Percentiles rank a stretch among this genome's conserved stretches.
Conservation (phyloP, 2,888 invertebrate species). For the Augiades crinisus region DNA sequence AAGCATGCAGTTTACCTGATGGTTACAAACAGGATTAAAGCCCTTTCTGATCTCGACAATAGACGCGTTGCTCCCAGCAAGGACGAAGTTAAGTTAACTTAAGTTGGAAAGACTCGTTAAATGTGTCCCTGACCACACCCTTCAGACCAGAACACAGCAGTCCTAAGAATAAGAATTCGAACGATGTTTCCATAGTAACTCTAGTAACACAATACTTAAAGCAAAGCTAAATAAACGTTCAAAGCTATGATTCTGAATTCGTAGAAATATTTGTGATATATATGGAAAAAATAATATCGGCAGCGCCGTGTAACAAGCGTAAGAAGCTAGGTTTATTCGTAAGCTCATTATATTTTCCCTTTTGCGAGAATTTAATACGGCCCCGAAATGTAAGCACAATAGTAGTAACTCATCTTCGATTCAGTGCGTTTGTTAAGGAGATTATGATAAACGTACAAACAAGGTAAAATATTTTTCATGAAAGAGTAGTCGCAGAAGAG, state of each 20-base stretch:
- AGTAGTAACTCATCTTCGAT: conserved; percentile 14
- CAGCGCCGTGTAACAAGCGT: conserved; percentile 9
- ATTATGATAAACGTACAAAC: conserved; percentile 4
- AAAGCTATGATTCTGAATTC: background rate
- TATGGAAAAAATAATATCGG: conserved; percentile 4
- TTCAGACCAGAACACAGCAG: too few species aligned
- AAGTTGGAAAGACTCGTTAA: too few species aligned
- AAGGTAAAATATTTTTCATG: background rate
- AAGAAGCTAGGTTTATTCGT: conserved; percentile 13
- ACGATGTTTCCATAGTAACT: too few species aligned
- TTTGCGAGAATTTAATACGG: conserved; percentile 7
- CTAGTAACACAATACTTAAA: too few species aligned
- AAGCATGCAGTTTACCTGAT: too few species aligned
- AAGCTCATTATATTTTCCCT: conserved; percentile 20
- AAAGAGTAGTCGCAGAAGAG: background rate
- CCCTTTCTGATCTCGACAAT: too few species aligned
- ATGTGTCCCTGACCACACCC: too few species aligned
- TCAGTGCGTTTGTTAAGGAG: conserved; percentile 5
- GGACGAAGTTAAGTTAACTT: too few species aligned
- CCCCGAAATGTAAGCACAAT: conserved; percentile 7
- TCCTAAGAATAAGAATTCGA: too few species aligned
- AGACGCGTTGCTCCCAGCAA: too few species aligned
- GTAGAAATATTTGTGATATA: conserved; percentile 1
- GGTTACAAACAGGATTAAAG: too few species aligned
- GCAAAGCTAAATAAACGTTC: background rate